Evolutionary conservation across 2,797 vertebrate species (phyloP).

Genomic region (Sebastes kiyomatsui): DNA sequence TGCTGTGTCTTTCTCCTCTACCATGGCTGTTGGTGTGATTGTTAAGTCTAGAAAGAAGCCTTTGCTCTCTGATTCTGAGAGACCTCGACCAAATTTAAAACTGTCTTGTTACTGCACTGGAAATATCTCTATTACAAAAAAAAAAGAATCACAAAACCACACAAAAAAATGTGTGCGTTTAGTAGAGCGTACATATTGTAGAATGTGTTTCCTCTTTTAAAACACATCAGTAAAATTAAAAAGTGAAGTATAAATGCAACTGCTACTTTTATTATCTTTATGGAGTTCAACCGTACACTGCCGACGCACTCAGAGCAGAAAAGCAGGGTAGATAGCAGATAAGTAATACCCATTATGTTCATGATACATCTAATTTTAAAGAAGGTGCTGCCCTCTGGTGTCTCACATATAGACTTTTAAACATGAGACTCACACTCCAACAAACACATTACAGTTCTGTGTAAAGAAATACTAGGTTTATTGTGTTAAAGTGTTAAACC

Average conservation of each 20-base stretch:
- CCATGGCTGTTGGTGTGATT: neutral
- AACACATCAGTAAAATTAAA: neutral
- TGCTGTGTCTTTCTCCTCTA: neutral
- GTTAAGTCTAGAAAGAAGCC: neutral
- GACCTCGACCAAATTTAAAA: neutral
- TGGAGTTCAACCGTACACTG: neutral
- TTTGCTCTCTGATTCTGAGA: neutral
- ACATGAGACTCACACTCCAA: neutral
- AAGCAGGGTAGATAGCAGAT: neutral
- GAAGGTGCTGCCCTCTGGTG: constrained; percentile 80
- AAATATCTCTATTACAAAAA: neutral
- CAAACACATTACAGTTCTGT: neutral
- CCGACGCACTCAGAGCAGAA: neutral
- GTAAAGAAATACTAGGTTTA: neutral
- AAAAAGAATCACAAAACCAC: neutral
- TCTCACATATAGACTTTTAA: constrained; percentile 8
- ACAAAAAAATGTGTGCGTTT: neutral
- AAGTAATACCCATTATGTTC: neutral
- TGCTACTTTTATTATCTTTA: neutral
- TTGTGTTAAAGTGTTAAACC: neutral
- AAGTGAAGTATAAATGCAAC: neutral
- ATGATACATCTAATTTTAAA: constrained; percentile 10
- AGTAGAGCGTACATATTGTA: neutral
- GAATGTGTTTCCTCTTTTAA: neutral
- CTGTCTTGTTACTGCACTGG: neutral